A percentile compares a stretch with the other conserved stretches of the same genome.
phyloP scores from a whole-genome alignment of 2,797 vertebrate species.

The Diplodus sargus region DNA sequence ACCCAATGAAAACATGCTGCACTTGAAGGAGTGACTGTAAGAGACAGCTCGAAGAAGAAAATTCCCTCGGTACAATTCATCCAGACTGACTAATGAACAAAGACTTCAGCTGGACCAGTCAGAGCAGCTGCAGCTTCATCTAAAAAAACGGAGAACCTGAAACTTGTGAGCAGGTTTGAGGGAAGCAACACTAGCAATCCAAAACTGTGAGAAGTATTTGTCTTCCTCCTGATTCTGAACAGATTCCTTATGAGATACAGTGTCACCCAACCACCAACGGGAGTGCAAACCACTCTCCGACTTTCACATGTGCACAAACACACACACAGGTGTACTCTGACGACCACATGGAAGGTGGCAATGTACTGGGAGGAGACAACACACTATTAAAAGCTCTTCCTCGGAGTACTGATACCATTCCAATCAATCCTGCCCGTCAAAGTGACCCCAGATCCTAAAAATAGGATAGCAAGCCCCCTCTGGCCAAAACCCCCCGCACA shows the following conservation, averaged over 20 bases:
- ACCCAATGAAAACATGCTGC: background rate
- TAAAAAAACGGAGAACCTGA: background rate
- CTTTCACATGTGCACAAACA: constrained; percentile 19
- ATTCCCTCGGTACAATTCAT: background rate
- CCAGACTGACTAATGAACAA: background rate
- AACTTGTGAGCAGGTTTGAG: too few species aligned
- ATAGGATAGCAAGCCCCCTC: constrained; percentile 64
- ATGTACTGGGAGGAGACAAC: constrained; percentile 31
- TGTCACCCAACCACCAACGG: constrained; percentile 6
- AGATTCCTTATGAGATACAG: background rate
- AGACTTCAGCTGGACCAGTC: background rate
- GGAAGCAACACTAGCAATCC: background rate
- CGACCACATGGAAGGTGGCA: constrained; percentile 31
- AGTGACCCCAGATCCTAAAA: constrained; percentile 78
- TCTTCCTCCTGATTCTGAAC: background rate
- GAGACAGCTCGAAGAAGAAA: background rate
- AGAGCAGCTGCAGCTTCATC: constrained; percentile 11
- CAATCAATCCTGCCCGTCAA: constrained; percentile 74
- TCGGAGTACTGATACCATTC: constrained; percentile 72
- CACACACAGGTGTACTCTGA: constrained; percentile 36
- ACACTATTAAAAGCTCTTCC: constrained; percentile 75
- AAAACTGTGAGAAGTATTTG: background rate
- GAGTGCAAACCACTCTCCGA: constrained; percentile 10
- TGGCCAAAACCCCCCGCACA: constrained; percentile 19
- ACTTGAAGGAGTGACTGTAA: background rate